Evolutionary conservation across 2,797 vertebrate genomes (phyloP), one percentile per base, ranked within the genome.

Genomic region (Alfaro cultratus): DNA sequence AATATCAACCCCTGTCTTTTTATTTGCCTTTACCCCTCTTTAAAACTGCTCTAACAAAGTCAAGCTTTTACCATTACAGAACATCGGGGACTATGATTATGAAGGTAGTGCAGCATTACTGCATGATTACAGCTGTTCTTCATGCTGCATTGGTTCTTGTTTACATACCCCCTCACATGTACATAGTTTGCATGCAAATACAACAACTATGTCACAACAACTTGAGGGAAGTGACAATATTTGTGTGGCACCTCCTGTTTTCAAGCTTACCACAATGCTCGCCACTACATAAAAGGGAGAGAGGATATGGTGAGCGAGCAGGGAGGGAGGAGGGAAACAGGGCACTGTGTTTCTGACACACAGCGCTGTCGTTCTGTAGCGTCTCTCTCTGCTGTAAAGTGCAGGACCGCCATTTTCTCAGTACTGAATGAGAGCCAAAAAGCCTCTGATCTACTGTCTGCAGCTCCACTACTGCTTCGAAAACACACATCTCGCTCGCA

Each of bases 381-480:
- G 95, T 96, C 94, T 95, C 94, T 95, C 95, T 93, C 89, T 36
- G 86, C 89, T 95, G 92, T 92, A 90, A 86, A 94, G 96, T 94
- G 95, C 83, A 95, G 93, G 96, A 97, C 96, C 96, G 97, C 98
- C 97, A 99, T 98, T 97, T 98, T 97, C 96, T 97, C 96, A 95
- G 94, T 94, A 87, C 96, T 97, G 96, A 97, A 96, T 92, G 47
- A 79, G 83, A 96, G 97, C 96, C 96, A 97, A 96, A 95, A 96
- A 92, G 84, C 93, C 95, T 94, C 85, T 84, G 95, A 95, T 95
- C 90, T 87, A 89, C 95, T 79, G 88, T 95, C 94, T 95, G 89
- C 53, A 91, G 87, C 90, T 89, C 84, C 78, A 80, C 49, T 47
- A 43, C 55, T 21, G 76, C 62, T 83, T 86, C 53, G 91, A 87